Percentiles rank a stretch among this genome's conserved stretches.
Conservation (phyloP, 1,140 invertebrate genomes). For the Drosophila ananassae region DNA sequence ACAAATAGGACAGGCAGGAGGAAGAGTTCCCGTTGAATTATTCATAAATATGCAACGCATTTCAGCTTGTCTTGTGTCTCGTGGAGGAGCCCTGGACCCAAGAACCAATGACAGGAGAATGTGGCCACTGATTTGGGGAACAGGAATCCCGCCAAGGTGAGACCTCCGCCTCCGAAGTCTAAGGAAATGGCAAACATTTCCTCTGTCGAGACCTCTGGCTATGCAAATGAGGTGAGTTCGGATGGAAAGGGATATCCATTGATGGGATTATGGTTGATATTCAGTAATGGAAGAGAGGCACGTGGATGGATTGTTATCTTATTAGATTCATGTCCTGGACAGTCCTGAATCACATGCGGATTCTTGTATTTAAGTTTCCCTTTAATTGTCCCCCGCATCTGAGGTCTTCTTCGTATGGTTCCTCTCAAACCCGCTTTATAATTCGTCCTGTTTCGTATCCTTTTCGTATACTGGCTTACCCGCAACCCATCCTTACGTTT, state of each 20-base stretch:
- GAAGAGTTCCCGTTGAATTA: conserved; percentile 32
- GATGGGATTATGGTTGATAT: conserved; percentile 8
- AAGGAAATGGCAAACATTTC: conserved; percentile 8
- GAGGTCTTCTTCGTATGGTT: background rate
- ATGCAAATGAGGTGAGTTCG: conserved; percentile 38
- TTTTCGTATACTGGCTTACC: background rate
- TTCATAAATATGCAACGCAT: conserved; percentile 59
- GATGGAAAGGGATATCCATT: conserved; percentile 24
- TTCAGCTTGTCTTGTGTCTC: conserved; percentile 24
- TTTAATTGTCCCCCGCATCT: no score
- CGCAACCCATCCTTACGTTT: background rate
- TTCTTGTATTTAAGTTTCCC: background rate
- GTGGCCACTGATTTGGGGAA: conserved; percentile 7
- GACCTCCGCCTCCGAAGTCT: background rate
- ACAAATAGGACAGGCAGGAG: conserved; percentile 25
- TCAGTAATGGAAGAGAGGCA: background rate
- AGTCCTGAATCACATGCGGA: background rate
- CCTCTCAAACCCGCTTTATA: conserved; percentile 1
- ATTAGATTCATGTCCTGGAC: background rate
- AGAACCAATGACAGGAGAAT: conserved; percentile 36
- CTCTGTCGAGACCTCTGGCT: conserved; percentile 1
- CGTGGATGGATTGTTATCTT: background rate
- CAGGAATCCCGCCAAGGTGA: conserved; percentile 15
- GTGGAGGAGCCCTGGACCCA: conserved; percentile 11
- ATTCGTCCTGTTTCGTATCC: background rate